Conservation (phyloP, 2,797 vertebrate genomes). For the Dipus sagitta region DNA sequence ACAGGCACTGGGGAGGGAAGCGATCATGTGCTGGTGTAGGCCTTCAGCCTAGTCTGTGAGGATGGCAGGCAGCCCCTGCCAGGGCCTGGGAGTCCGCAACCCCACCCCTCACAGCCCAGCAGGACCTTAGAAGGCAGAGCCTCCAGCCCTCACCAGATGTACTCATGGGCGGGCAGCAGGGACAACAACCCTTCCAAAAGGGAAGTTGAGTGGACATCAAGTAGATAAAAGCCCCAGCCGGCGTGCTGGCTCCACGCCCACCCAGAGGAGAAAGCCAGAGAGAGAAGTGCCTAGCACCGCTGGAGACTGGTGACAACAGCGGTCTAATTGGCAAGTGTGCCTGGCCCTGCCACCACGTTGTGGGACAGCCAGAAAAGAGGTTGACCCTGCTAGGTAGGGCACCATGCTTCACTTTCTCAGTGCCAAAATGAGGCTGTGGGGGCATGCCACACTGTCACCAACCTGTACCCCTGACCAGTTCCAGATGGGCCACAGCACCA, state of each 20-base stretch:
- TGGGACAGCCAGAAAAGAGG: background rate
- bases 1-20: background rate
- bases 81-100: background rate
- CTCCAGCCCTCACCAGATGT: background rate
- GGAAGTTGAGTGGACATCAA: background rate
- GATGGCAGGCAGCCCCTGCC: background rate
- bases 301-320: background rate
- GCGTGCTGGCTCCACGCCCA: background rate
- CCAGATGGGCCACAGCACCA: rapidly evolving
- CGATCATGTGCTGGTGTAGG: no score
- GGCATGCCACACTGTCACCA: no score
- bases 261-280: background rate
- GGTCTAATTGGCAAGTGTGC: background rate
- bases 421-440: rapidly evolving
- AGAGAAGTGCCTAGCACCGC: rapidly evolving
- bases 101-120: no score
- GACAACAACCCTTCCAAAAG: no score
- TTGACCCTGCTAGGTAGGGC: background rate
- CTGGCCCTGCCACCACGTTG: rapidly evolving
- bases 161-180: background rate
- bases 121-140: no score
- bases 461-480: background rate
- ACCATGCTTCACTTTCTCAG: background rate
- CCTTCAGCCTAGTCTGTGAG: background rate
- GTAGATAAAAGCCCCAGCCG: background rate